A percentile compares a stretch with the other conserved stretches of the same genome.
Evolutionary conservation across 2,888 invertebrate species (phyloP).

Genomic region (Leptopterna dolabrata): DNA sequence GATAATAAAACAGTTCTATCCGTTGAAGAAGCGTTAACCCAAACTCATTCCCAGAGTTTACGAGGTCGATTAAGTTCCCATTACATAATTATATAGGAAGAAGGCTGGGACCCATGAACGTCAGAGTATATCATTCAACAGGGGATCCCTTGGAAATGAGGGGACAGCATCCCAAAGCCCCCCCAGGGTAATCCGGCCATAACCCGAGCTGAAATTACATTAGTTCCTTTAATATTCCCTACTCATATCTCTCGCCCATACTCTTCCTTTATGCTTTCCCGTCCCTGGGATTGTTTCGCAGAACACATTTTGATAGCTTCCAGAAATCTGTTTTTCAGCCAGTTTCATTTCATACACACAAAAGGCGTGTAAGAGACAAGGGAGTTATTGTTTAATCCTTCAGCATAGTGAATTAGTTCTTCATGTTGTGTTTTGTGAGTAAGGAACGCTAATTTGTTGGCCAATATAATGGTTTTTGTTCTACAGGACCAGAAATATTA

Average conservation of each 20-base stretch:
- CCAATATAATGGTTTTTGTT: no score
- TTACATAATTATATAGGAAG: not conserved
- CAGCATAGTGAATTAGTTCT: no score
- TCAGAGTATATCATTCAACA: not conserved
- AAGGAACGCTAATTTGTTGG: no score
- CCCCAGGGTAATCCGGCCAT: not conserved
- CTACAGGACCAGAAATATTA: no score
- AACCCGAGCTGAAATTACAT: conserved; percentile 1
- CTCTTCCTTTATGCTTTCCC: not conserved
- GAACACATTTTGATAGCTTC: not conserved
- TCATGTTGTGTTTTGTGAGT: no score
- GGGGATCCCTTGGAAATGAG: not conserved
- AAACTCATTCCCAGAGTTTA: not conserved
- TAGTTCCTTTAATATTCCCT: not conserved
- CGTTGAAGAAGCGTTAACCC: no score
- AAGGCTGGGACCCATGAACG: not conserved
- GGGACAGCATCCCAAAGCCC: not conserved
- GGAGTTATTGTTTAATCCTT: not conserved
- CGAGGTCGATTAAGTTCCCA: not conserved
- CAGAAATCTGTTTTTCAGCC: not conserved
- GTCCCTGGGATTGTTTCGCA: not conserved
- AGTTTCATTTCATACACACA: not conserved
- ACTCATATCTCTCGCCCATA: not conserved
- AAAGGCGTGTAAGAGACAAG: not conserved
- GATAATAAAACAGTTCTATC: no score